A percentile compares a stretch with the other conserved stretches of the same genome.
phyloP scores from a whole-genome alignment of 2,797 vertebrate species.

The Sebastes variabilis region DNA sequence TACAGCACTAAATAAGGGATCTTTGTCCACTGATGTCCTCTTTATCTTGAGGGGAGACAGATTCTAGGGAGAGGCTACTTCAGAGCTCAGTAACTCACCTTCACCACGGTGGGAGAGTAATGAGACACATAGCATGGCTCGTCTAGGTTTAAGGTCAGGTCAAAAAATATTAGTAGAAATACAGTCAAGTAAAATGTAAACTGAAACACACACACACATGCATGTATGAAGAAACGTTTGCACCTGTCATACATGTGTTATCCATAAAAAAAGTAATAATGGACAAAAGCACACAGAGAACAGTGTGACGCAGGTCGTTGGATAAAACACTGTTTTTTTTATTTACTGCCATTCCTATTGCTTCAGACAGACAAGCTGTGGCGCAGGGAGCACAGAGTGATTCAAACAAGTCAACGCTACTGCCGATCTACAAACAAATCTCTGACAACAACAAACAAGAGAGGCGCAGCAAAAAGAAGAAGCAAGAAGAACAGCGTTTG shows the following conservation, averaged over 20 bases:
- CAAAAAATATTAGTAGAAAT: not conserved
- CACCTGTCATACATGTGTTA: conserved; percentile 4
- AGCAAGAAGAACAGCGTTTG: conserved; percentile 82
- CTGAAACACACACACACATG: not conserved
- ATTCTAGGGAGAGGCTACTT: not conserved
- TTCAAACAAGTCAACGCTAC: conserved; percentile 76
- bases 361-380: conserved; percentile 83
- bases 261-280: not conserved
- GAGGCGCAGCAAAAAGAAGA: conserved; percentile 71
- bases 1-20: not conserved
- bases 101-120: not conserved
- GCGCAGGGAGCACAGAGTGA: conserved; percentile 78
- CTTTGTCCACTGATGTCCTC: not conserved
- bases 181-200: not conserved
- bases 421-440: conserved; percentile 77
- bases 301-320: conserved; percentile 44
- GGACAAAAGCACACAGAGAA: conserved; percentile 26
- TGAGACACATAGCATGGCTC: not conserved
- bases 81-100: not conserved
- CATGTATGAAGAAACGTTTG: not conserved
- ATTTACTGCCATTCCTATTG: conserved; percentile 83
- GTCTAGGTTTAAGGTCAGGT: not conserved
- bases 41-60: not conserved
- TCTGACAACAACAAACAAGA: conserved; percentile 79
- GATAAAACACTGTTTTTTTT: conserved; percentile 78